phyloP scores from a whole-genome alignment of 2,113 vertebrate genomes.

The Alethe castanea region DNA sequence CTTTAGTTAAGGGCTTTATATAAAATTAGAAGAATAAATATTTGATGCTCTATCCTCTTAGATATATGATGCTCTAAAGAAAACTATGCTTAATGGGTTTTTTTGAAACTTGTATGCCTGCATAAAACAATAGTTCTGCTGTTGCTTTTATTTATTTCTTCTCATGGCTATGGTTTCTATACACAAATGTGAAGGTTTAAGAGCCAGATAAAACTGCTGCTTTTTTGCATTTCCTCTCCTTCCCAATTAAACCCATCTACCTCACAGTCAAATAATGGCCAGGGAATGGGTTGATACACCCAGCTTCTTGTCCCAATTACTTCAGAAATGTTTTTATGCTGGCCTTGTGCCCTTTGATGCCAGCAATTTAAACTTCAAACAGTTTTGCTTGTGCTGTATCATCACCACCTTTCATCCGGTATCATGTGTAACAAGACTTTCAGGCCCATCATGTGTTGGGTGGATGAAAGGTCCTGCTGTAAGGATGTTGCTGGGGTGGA shows the following conservation, averaged over 20 bases:
- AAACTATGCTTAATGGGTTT: neutral
- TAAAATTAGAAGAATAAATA: neutral
- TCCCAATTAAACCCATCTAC: neutral
- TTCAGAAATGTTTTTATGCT: neutral
- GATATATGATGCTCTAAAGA: neutral
- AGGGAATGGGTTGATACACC: neutral
- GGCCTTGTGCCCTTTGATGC: neutral
- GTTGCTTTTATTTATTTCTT: neutral
- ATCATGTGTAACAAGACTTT: conserved; percentile 28
- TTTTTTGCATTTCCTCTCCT: neutral
- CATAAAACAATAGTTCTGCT: neutral
- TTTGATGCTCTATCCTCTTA: neutral
- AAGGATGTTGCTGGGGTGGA: neutral
- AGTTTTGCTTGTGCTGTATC: neutral
- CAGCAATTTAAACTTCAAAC: conserved; percentile 40
- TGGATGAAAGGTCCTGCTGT: neutral
- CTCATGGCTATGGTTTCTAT: neutral
- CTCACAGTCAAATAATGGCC: neutral
- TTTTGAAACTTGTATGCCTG: neutral
- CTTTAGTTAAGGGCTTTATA: neutral
- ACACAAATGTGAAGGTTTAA: neutral
- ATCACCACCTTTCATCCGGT: neutral
- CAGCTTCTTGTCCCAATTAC: neutral
- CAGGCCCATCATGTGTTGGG: neutral
- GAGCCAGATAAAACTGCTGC: neutral